Conservation (phyloP, 2,113 vertebrate genomes). For the Oryzias curvinotus region DNA sequence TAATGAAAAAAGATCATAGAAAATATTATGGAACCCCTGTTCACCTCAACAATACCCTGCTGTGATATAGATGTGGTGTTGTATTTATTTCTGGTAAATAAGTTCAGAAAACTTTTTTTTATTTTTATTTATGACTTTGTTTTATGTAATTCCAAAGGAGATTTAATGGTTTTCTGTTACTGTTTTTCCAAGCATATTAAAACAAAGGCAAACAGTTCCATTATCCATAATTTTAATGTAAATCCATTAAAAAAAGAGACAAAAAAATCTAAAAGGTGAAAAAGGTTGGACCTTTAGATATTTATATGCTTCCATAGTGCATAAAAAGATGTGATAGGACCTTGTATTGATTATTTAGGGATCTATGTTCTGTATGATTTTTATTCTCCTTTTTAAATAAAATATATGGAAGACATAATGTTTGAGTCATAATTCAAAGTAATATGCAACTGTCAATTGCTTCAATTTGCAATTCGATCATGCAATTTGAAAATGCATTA, state of each 20-base stretch:
- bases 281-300: neutral
- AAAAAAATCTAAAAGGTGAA: too few species aligned
- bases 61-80: conserved; percentile 25
- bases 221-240: conserved; percentile 1
- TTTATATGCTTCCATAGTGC: conserved; percentile 1
- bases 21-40: too few species aligned
- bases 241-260: neutral
- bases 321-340: conserved; percentile 2
- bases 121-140: neutral
- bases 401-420: too few species aligned
- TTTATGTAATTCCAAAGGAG: conserved; percentile 10
- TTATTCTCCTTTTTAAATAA: too few species aligned
- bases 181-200: neutral
- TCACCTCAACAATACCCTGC: too few species aligned
- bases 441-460: too few species aligned
- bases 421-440: too few species aligned
- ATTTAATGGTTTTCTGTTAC: conserved; percentile 3
- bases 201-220: conserved; percentile 3
- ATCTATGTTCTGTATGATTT: too few species aligned
- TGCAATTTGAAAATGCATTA: too few species aligned
- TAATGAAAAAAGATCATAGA: too few species aligned
- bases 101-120: conserved; percentile 39
- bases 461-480: too few species aligned
- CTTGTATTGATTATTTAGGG: too few species aligned
- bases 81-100: conserved; percentile 56